Evolutionary conservation across 2,888 invertebrate species (phyloP).

Genomic region (Eilema griseolum): DNA sequence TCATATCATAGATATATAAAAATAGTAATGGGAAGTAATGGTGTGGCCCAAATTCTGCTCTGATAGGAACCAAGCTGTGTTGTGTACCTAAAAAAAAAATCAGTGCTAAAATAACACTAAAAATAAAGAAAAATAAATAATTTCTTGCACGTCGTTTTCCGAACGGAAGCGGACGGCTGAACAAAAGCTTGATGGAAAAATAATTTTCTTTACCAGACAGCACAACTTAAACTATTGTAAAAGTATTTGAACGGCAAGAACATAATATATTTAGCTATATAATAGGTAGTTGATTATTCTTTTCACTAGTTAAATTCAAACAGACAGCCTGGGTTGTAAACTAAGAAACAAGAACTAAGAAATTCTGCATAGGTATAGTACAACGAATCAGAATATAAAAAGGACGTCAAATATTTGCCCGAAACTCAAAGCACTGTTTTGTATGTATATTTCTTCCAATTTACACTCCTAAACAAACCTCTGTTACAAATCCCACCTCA

Average conservation of each 20-base stretch:
- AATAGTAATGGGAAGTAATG: too few species aligned
- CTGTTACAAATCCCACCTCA: slow-evolving; percentile 65
- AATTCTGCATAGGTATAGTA: neutral
- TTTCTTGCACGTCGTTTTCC: slow-evolving; percentile 65
- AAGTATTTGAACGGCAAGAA: slow-evolving; percentile 73
- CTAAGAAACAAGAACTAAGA: neutral
- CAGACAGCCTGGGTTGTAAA: neutral
- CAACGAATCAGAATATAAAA: slow-evolving; percentile 12
- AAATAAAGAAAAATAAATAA: neutral
- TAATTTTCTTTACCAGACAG: slow-evolving; percentile 77
- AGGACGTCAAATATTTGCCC: slow-evolving; percentile 19
- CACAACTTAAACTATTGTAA: slow-evolving; percentile 80
- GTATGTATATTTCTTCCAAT: slow-evolving; percentile 56
- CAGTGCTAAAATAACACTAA: neutral
- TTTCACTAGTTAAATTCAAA: too few species aligned
- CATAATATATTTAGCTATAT: too few species aligned
- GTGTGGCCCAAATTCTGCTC: too few species aligned
- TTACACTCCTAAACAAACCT: slow-evolving; percentile 66
- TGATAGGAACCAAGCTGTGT: too few species aligned
- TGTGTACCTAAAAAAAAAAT: too few species aligned
- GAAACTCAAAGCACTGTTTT: slow-evolving; percentile 44
- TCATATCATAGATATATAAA: too few species aligned
- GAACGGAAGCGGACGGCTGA: slow-evolving; percentile 56
- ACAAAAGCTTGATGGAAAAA: slow-evolving; percentile 78
- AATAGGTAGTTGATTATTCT: too few species aligned